Base-by-base conservation (phyloP, 2,888 invertebrate species). In the Microplitis deprimator region DNA sequence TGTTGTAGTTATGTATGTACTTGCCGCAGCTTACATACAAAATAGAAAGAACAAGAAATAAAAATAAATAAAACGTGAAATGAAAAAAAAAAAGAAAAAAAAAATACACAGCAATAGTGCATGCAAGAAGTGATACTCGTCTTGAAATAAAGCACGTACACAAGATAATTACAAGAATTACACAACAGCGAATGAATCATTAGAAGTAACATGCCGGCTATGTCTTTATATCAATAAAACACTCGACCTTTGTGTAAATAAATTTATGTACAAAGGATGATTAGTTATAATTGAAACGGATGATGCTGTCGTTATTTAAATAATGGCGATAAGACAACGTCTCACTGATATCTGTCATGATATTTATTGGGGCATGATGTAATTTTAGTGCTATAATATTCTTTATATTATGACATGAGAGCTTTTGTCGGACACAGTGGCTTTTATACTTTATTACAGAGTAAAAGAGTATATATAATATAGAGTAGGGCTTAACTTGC, bases 161-260 rank as follows among this genome's bases (percentile, higher is more conserved):
- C 29, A 38, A 75, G 75, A 75, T 75, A 69, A 75, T 68, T 75
- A 75, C 75, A 6, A 68, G 64, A 39, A 75, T 75, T 64, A 69
- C 68, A 61, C 62, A 38, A n/a, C 6, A 59, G 73, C 16, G 61
- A 70, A 41, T 71, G 50, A 59, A 59, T 29, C 38, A 6, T 13
- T 59, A 10, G 38, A 50, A 50, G 8, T 50, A 29, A 29, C 29
- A 29, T 29, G 29, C 29, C 29, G 29, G 29, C 20, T 59, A 29
- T 59, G 60, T 70, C 59, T 59, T 13, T 17, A 50, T 50, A 50
- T 50, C 50, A 50, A 50, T 50, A 50, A 50, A 50, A 50, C 13
- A 13, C 6, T 39, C n/a, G 13, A 38, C 67, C 38, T 39, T 67
- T 67, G 67, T 29, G 16, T 3, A 67, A 2, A 39, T 13, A 67